A percentile compares a stretch with the other conserved stretches of the same genome.
These are phyloP conservation scores for Sarcophaga variegata DNA, from an alignment of 2,888 invertebrate species.

Conservation along the genomic window DNA sequence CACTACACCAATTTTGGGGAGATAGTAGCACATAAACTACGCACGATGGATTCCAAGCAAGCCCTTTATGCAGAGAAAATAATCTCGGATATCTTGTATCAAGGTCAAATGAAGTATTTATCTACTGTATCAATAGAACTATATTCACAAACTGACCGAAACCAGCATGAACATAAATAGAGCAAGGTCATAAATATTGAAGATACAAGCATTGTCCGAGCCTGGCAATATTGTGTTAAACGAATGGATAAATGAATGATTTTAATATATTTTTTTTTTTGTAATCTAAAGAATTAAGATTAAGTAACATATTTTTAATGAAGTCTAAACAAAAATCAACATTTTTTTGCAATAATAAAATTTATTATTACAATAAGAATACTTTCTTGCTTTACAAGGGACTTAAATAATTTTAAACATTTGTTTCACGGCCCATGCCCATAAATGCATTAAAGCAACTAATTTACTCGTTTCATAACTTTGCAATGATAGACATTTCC, in stretches of 20 bases:
- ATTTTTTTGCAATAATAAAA: conserved; percentile 52
- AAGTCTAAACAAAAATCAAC: conserved; percentile 9
- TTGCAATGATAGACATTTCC: no score
- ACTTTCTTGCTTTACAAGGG: neutral
- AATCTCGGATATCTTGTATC: conserved; percentile 80
- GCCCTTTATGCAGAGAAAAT: conserved; percentile 80
- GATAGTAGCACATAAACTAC: conserved; percentile 80
- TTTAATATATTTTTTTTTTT: conserved; percentile 36
- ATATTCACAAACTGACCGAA: conserved; percentile 57
- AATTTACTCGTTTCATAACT: no score
- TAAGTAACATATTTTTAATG: conserved; percentile 54
- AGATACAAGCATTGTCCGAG: neutral
- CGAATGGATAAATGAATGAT: conserved; percentile 2
- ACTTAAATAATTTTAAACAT: neutral
- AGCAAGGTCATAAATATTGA: neutral
- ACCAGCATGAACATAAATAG: conserved; percentile 33
- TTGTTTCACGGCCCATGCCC: no score
- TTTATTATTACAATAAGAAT: conserved; percentile 24
- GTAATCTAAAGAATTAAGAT: conserved; percentile 46
- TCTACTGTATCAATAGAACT: conserved; percentile 59
- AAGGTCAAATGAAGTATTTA: conserved; percentile 80
- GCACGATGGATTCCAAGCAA: conserved; percentile 79
- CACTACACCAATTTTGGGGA: conserved; percentile 80
- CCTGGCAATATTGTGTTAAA: neutral
- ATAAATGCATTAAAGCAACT: no score